These are phyloP conservation scores for Mallotus villosus DNA, from an alignment of 2,797 vertebrate genomes.

Conservation along the genomic window DNA sequence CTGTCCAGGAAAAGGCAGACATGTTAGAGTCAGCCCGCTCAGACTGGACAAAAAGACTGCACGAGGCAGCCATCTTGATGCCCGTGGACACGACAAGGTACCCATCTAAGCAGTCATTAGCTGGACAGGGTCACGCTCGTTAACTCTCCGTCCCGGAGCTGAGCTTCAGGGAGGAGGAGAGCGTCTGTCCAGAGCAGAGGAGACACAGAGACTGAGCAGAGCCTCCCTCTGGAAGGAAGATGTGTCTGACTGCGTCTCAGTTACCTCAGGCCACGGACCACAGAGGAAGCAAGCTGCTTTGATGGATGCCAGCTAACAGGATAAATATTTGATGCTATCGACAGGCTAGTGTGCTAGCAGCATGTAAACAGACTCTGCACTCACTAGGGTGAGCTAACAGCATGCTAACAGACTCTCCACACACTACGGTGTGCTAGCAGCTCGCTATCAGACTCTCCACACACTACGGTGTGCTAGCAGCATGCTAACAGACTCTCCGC, in stretches of 20 bases:
- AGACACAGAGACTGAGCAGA: too few species aligned
- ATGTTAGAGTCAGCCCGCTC: slow-evolving; percentile 41
- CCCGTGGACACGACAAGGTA: too few species aligned
- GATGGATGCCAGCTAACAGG: slow-evolving; percentile 76
- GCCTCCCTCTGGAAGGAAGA: not conserved
- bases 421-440: slow-evolving; percentile 44
- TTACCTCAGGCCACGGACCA: slow-evolving; percentile 58
- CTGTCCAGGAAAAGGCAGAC: slow-evolving; percentile 22
- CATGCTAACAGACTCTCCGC: not conserved
- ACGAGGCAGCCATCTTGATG: too few species aligned
- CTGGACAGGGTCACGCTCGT: too few species aligned
- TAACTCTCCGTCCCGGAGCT: too few species aligned
- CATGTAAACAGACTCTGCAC: slow-evolving; percentile 4
- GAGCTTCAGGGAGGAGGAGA: too few species aligned
- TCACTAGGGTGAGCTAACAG: not conserved
- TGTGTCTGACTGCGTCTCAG: slow-evolving; percentile 58
- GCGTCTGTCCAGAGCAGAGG: too few species aligned
- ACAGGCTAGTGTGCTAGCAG: slow-evolving; percentile 54
- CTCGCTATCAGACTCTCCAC: slow-evolving; percentile 1
- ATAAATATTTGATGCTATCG: slow-evolving; percentile 84
- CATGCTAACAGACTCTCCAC: not conserved
- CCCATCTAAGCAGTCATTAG: too few species aligned
- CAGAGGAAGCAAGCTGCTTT: slow-evolving; percentile 69
- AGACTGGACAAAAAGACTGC: slow-evolving; percentile 17
- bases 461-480: not conserved